Evolutionary conservation across 2,113 vertebrate genomes (phyloP), one percentile per base, ranked within the genome.

Genomic region (Heterocephalus glaber): DNA sequence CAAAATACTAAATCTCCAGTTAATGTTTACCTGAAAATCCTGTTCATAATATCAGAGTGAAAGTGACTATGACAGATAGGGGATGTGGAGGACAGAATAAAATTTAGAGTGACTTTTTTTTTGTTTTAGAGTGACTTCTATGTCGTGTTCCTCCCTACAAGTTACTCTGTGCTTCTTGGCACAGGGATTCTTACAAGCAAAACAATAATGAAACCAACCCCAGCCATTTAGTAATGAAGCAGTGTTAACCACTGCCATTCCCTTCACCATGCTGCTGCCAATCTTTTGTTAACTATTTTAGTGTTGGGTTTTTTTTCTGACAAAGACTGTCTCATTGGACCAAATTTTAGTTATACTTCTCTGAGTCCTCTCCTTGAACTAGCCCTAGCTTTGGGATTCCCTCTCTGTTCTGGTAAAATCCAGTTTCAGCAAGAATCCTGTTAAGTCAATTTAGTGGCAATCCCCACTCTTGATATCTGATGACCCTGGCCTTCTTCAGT

Each of bases 1-100:
- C 49, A 68, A 97, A 94, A 87, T 68, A 60, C 63, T 89, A 79
- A 68, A 65, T 56, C 38, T 60, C 26, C 44, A 17, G 49, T 88
- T 86, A 79, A 79, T 58, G 35, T 19, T 94, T 17, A 66, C 66
- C 24, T 47, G 82, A 89, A 79, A 85, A 79, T 68, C 38, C 52
- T 77, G 33, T 60, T 61, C 44, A 56, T 17, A 81, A 26, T 33
- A 5, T 77, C 65, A 82, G 26, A 58, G 54, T 30, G 44, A 68
- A 74, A 63, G 82, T 44, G 66, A 66, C 19, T 41, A 20, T 24
- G 10, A 72, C 82, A 87, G 9, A 2, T 24, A 35, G 20, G 1
- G n/a, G 5, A 0, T 44, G 1, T 0, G 3, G 17, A 61, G 30
- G 35, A 10, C 1, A 68, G 44, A 77, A 54, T 0, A 41, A 20